These are phyloP conservation scores for Aromia moschata DNA, from an alignment of 2,888 invertebrate species.

Conservation along the genomic window DNA sequence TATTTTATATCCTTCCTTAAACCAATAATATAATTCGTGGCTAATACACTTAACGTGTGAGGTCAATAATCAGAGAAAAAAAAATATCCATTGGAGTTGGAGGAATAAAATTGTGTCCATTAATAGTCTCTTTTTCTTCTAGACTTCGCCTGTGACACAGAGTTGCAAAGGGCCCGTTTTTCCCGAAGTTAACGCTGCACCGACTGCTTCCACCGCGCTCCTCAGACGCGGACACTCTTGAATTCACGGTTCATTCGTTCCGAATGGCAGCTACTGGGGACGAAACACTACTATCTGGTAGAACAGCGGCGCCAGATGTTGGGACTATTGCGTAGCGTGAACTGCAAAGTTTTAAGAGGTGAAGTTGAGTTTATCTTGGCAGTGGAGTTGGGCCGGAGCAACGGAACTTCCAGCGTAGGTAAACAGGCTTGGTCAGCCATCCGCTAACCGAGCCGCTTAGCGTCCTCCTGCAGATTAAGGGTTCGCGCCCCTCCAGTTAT, in stretches of 20 bases:
- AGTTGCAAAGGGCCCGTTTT: too few species aligned
- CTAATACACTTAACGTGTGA: too few species aligned
- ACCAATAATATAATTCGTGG: too few species aligned
- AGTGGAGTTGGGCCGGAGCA: slow-evolving; percentile 18
- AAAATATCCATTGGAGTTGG: too few species aligned
- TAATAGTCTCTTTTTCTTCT: too few species aligned
- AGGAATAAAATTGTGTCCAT: too few species aligned
- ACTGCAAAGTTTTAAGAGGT: slow-evolving; percentile 36
- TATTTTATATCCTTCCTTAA: too few species aligned
- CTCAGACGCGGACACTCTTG: slow-evolving; percentile 15
- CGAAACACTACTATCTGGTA: slow-evolving; percentile 29
- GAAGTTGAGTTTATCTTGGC: slow-evolving; percentile 38
- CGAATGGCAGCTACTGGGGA: slow-evolving; percentile 16
- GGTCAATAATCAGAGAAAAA: too few species aligned
- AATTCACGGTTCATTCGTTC: slow-evolving; percentile 23
- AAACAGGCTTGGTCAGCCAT: slow-evolving; percentile 35
- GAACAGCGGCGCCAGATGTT: slow-evolving; percentile 37
- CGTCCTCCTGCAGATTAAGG: slow-evolving; percentile 26
- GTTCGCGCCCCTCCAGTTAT: neutral
- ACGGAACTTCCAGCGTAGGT: slow-evolving; percentile 32
- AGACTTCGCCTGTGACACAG: too few species aligned
- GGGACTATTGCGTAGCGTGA: slow-evolving; percentile 30
- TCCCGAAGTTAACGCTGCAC: slow-evolving; percentile 11
- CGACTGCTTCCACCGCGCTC: slow-evolving; percentile 10
- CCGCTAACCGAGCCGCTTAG: slow-evolving; percentile 26